phyloP scores from a whole-genome alignment of 2,888 invertebrate genomes.

The Patella pellucida region DNA sequence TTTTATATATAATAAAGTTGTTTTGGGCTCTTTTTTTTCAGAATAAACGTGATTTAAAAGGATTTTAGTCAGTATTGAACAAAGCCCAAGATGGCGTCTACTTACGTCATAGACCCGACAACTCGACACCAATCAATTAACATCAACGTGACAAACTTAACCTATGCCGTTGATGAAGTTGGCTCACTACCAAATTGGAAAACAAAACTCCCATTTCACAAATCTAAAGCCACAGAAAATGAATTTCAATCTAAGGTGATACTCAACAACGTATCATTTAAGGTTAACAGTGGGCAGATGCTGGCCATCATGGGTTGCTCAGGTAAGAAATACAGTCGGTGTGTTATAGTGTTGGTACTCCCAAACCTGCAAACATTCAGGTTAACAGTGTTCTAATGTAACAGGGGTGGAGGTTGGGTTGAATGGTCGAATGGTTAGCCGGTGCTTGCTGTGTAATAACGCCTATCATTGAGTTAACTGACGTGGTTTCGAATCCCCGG shows the following conservation, averaged over 20 bases:
- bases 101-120: neutral
- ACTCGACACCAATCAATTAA: constrained; percentile 42
- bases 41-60: too few species aligned
- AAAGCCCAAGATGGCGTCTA: neutral
- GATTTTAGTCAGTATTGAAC: neutral
- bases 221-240: neutral
- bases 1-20: too few species aligned
- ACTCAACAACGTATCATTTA: constrained; percentile 57
- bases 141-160: constrained; percentile 49
- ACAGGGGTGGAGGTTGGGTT: too few species aligned
- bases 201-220: neutral
- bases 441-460: too few species aligned
- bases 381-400: too few species aligned
- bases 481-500: too few species aligned
- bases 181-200: neutral
- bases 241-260: constrained; percentile 44
- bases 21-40: too few species aligned
- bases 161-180: constrained; percentile 47
- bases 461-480: too few species aligned
- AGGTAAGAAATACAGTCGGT: constrained; percentile 35
- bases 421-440: too few species aligned
- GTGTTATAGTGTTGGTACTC: too few species aligned
- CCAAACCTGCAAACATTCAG: too few species aligned
- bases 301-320: constrained; percentile 64
- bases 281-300: constrained; percentile 58